Conservation (phyloP, 2,888 invertebrate genomes). For the Protophormia terraenovae region DNA sequence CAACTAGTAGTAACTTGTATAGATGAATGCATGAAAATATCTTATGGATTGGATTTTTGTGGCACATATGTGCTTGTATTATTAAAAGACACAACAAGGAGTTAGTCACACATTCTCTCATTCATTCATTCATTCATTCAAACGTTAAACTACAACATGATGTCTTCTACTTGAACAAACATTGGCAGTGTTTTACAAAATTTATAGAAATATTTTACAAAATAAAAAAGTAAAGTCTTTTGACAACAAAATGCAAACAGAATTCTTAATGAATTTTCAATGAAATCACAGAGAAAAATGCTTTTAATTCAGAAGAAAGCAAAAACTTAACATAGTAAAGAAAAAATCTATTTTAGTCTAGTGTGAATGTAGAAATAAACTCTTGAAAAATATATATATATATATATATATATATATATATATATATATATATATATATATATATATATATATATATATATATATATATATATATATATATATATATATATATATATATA, state of each 20-base stretch:
- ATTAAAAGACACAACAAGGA: neutral
- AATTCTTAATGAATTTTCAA: constrained; percentile 62
- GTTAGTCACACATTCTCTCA: constrained; percentile 22
- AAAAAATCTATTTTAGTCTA: neutral
- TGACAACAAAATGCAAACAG: constrained; percentile 57
- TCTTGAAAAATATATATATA: neutral
- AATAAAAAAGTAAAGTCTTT: constrained; percentile 52
- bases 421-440: no score
- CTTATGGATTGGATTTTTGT: constrained; percentile 16
- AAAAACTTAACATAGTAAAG: neutral
- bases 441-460: no score
- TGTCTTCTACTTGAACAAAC: constrained; percentile 23
- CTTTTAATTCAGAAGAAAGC: neutral
- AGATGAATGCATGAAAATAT: neutral
- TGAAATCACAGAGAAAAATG: neutral
- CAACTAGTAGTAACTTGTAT: neutral
- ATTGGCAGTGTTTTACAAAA: constrained; percentile 47
- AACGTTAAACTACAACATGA: neutral
- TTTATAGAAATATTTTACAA: constrained; percentile 18
- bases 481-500: no score
- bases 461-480: no score
- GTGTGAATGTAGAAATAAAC: neutral
- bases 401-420: no score
- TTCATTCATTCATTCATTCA: no score
- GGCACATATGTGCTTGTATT: neutral